phyloP scores from a whole-genome alignment of 2,888 invertebrate species.

The Beris chalybata region DNA sequence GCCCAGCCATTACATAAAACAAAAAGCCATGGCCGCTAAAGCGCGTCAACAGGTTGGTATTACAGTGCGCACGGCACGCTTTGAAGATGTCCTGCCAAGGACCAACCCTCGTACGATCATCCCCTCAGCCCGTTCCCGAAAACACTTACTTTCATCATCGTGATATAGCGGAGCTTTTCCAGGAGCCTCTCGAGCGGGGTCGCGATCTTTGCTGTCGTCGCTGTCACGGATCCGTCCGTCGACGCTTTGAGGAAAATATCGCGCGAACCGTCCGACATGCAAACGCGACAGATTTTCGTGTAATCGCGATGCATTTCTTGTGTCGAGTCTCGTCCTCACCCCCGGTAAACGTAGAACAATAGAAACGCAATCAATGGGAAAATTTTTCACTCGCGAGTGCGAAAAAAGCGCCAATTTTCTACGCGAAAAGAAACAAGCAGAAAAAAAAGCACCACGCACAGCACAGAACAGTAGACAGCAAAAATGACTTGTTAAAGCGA shows the following conservation, averaged over 20 bases:
- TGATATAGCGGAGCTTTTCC: constrained; percentile 41
- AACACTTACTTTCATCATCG: constrained; percentile 40
- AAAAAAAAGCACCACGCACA: constrained; percentile 21
- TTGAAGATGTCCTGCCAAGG: too few species aligned
- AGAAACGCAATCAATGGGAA: constrained; percentile 5
- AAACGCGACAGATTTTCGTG: constrained; percentile 40
- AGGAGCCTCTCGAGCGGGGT: constrained; percentile 36
- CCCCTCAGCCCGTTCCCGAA: neutral
- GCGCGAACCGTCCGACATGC: constrained; percentile 39
- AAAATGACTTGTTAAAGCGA: too few species aligned
- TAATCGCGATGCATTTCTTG: constrained; percentile 34
- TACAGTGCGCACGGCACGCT: neutral
- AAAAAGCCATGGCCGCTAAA: neutral
- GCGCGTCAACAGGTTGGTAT: constrained; percentile 25
- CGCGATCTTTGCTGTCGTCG: constrained; percentile 6
- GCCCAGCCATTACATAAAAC: constrained; percentile 14
- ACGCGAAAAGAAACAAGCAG: constrained; percentile 1
- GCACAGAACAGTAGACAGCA: constrained; percentile 4
- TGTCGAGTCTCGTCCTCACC: neutral
- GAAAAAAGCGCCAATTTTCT: constrained; percentile 27
- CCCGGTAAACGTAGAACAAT: neutral
- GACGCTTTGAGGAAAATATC: constrained; percentile 38
- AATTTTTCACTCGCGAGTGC: neutral
- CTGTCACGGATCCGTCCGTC: constrained; percentile 12
- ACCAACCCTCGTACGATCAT: too few species aligned